Base-by-base conservation (phyloP, 2,113 vertebrate species). In the Ciconia boyciana region DNA sequence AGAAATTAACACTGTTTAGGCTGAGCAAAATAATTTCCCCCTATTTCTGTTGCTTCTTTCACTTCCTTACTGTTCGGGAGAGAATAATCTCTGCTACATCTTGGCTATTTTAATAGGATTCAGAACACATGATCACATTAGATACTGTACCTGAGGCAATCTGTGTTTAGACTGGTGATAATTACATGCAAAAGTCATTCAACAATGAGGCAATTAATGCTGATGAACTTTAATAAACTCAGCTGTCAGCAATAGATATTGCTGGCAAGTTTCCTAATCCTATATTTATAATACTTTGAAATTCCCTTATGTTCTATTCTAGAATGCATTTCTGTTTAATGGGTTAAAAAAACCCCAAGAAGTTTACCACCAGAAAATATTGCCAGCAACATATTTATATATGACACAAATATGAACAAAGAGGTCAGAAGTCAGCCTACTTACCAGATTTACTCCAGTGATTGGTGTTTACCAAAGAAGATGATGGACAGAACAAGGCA, bases 151-250 rank as follows among this genome's bases (percentile, higher is more conserved):
- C 92, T 95, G 97, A 97, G 97, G 97, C 98, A 97, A 93, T 97
- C 95, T 97, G 90, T 97, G 95, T 97, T 97, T 97, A 97, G 97
- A 94, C 96, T 97, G 96, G 94, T 96, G 97, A 96, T 98, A 97
- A 97, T 97, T 98, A 95, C 97, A 97, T 96, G 87, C 87, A 96
- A 79, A 97, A 97, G 97, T 96, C 95, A 95, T 97, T 97, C 96
- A 96, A 96, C 91, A 96, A 97, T 96, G 93, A 98, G 91, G 95
- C 97, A 97, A 97, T 98, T 98, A 98, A 97, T 98, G 98, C 94
- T 98, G 97, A 97, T 98, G 96, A 98, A 98, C 97, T 98, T 98
- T 97, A 98, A 74, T 98, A 97, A 98, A 98, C 97, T 98, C 95
- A 87, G 94, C 97, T 98, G 97, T 97, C 97, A 97, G 97, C 77